phyloP scores from a whole-genome alignment of 1,140 invertebrate species.

The Andricus grossulariae region DNA sequence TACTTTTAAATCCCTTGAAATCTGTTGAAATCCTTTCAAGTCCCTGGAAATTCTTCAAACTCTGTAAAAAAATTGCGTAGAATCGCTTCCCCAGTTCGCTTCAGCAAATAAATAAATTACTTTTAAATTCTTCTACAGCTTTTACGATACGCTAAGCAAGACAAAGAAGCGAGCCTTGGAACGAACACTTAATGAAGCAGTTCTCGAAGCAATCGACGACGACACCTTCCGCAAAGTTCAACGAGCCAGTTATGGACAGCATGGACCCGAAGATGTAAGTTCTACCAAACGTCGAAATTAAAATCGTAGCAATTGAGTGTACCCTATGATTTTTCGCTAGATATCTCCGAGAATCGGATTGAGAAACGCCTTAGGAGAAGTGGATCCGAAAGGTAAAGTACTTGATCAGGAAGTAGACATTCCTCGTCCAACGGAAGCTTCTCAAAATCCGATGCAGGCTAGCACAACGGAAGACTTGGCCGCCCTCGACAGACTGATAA shows the following conservation, averaged over 20 bases:
- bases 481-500: conserved; percentile 65
- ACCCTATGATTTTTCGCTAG: conserved; percentile 70
- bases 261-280: conserved; percentile 80
- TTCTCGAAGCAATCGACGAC: conserved; percentile 82
- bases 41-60: neutral
- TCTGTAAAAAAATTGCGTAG: neutral
- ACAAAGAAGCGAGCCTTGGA: conserved; percentile 65
- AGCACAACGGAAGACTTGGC: conserved; percentile 66
- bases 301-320: neutral
- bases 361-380: conserved; percentile 37
- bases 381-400: neutral
- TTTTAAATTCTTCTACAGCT: conserved; percentile 51
- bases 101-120: too few relatives aligned
- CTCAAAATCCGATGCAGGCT: conserved; percentile 44
- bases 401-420: conserved; percentile 20
- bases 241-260: conserved; percentile 82
- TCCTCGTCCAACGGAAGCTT: conserved; percentile 43
- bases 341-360: conserved; percentile 74
- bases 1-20: too few relatives aligned
- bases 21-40: too few relatives aligned
- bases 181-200: conserved; percentile 77
- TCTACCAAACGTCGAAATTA: neutral
- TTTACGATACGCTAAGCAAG: conserved; percentile 66
- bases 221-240: conserved; percentile 83
- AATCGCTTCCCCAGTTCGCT: neutral